phyloP scores from a whole-genome alignment of 2,113 vertebrate genomes.

The Capreolus pygargus region DNA sequence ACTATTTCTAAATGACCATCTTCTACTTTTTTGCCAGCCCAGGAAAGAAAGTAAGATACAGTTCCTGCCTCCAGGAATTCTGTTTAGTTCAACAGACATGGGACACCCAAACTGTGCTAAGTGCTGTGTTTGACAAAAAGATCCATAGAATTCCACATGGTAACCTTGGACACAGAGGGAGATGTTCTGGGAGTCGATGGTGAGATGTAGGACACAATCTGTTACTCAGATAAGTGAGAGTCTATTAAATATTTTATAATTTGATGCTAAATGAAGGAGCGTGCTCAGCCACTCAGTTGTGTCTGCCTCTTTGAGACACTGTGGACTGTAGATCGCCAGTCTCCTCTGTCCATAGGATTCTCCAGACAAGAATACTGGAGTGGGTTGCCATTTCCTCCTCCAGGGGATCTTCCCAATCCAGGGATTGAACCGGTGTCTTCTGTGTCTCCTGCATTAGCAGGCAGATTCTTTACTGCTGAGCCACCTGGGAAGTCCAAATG shows the following conservation, averaged over 20 bases:
- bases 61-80: background rate
- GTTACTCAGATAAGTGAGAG: background rate
- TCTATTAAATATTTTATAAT: background rate
- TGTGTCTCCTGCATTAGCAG: background rate
- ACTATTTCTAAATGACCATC: background rate
- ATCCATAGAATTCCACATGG: background rate
- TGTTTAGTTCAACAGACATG: background rate
- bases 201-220: background rate
- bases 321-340: background rate
- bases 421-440: background rate
- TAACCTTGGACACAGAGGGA: background rate
- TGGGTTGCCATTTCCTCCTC: background rate
- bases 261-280: background rate
- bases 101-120: rapidly evolving
- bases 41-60: background rate
- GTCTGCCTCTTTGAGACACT: background rate
- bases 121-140: background rate
- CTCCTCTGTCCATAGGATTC: background rate
- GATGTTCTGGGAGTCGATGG: background rate
- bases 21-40: background rate
- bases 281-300: background rate
- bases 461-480: background rate
- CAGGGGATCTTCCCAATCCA: background rate
- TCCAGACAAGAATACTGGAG: background rate
- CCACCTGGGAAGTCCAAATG: background rate